Evolutionary conservation across 2,797 vertebrate species (phyloP), one percentile per base, ranked within the genome.

Genomic region (Xerus rutilus): DNA sequence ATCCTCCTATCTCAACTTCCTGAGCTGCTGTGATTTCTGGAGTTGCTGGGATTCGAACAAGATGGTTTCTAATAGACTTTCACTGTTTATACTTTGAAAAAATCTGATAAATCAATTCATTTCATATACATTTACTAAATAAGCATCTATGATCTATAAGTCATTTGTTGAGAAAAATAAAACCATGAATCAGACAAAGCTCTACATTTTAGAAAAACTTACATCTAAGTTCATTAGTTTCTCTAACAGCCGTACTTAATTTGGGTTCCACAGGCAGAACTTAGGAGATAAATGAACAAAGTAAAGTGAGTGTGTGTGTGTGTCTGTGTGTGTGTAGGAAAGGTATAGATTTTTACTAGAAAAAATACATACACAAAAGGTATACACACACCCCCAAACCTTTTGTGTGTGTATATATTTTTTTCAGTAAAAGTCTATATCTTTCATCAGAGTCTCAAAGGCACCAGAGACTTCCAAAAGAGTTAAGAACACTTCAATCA

Each of bases 361-460:
- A 52, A 52, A 52, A 17, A 17, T 52, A 52, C 14, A 49, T 17
- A 52, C 49, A 52, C 49, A 52, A 52, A 52, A 52, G 49, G 54
- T 57, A 57, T 18, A 57, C 18, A 57, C 12, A 49, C 47, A 49
- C 12, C 5, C 54, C 14, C 18, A 57, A 2, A 49, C 49, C 49
- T 52, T 52, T 52, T 57, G 18, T 57, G 20, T 57, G 8, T 52
- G 30, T 45, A 8, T 23, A 43, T 8, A 20, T 70, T 76, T 54
- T 49, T 49, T 49, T 20, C 74, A 25, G 17, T 77, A 65, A 79
- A 57, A 70, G 12, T 86, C 23, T 73, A 90, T 4, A 92, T 35
- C 20, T 39, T 94, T 90, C 43, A 78, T 79, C 23, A 82, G 65
- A 94, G 86, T 95, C 69, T 87, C 65, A 87, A 64, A 93, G 79